These are phyloP conservation scores for Hedya salicella DNA, from an alignment of 2,888 invertebrate species.

Conservation along the genomic window DNA sequence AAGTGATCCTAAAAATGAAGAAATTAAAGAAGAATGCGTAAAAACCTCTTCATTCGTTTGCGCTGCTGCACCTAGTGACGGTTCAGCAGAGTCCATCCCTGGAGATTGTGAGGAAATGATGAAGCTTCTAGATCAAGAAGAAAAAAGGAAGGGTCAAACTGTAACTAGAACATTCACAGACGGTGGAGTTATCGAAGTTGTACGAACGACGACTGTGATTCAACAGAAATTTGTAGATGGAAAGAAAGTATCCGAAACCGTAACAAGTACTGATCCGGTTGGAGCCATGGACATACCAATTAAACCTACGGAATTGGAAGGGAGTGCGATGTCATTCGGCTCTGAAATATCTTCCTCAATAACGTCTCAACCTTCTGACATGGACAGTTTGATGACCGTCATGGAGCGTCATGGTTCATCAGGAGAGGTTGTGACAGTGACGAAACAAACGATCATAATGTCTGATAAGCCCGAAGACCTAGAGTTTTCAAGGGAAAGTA, in stretches of 20 bases:
- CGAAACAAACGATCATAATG: constrained; percentile 69
- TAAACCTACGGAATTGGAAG: constrained; percentile 68
- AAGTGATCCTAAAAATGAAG: constrained; percentile 54
- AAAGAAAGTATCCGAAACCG: constrained; percentile 78
- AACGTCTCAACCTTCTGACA: constrained; percentile 80
- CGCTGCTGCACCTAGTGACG: constrained; percentile 78
- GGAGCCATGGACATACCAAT: constrained; percentile 79
- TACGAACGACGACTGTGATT: constrained; percentile 77
- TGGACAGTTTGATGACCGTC: constrained; percentile 81
- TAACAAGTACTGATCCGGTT: constrained; percentile 72
- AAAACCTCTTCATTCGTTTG: constrained; percentile 77
- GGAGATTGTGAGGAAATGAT: constrained; percentile 86
- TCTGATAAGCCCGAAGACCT: constrained; percentile 77
- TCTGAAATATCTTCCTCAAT: constrained; percentile 83
- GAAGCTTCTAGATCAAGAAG: constrained; percentile 84
- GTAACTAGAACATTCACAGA: constrained; percentile 66
- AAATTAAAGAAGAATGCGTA: constrained; percentile 73
- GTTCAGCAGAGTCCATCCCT: constrained; percentile 81
- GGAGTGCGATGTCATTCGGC: constrained; percentile 73
- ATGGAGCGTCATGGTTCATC: constrained; percentile 73
- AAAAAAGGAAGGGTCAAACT: constrained; percentile 62
- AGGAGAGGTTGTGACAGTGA: constrained; percentile 77
- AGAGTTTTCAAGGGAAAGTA: constrained; percentile 74
- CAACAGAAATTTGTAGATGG: constrained; percentile 80
- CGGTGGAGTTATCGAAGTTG: constrained; percentile 72